A percentile compares a stretch with the other conserved stretches of the same genome.
phyloP scores from a whole-genome alignment of 2,113 vertebrate genomes.

The Melanostigma gelatinosum region DNA sequence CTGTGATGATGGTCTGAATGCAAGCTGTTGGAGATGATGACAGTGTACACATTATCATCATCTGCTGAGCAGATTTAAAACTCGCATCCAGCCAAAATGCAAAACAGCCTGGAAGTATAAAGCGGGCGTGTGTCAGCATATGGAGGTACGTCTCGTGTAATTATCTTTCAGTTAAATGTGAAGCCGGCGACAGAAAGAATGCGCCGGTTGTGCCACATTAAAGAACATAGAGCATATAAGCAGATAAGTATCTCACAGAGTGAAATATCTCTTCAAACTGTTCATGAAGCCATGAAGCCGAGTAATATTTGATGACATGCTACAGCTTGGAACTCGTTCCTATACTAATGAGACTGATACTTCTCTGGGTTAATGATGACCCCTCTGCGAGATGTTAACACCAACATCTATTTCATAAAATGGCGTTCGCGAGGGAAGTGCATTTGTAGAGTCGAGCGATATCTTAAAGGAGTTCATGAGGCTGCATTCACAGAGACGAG shows the following conservation, averaged over 20 bases:
- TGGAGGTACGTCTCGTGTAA: not conserved
- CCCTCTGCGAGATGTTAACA: slow-evolving; percentile 37
- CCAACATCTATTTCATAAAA: slow-evolving; percentile 61
- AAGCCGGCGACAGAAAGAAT: not conserved
- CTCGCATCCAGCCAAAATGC: not conserved
- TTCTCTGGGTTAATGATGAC: slow-evolving; percentile 58
- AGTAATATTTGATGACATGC: slow-evolving; percentile 51
- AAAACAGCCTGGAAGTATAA: not conserved
- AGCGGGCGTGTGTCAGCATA: not conserved
- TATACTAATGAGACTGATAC: slow-evolving; percentile 52
- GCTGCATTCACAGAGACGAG: slow-evolving; percentile 35
- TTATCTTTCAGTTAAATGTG: slow-evolving; percentile 4
- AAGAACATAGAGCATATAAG: not conserved
- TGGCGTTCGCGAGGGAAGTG: slow-evolving; percentile 12
- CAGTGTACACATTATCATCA: slow-evolving; percentile 21
- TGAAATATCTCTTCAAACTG: slow-evolving; percentile 26
- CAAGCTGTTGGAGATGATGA: slow-evolving; percentile 39
- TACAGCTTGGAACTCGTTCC: slow-evolving; percentile 35
- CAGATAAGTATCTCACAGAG: slow-evolving; percentile 8
- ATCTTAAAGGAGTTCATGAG: slow-evolving; percentile 57
- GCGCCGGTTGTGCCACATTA: not conserved
- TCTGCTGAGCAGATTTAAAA: not conserved
- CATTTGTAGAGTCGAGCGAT: slow-evolving; percentile 26
- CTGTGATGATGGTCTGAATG: slow-evolving; percentile 32
- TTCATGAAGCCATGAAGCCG: slow-evolving; percentile 53